Conservation (phyloP, 2,888 invertebrate genomes). For the Neocrepidodera transversa region DNA sequence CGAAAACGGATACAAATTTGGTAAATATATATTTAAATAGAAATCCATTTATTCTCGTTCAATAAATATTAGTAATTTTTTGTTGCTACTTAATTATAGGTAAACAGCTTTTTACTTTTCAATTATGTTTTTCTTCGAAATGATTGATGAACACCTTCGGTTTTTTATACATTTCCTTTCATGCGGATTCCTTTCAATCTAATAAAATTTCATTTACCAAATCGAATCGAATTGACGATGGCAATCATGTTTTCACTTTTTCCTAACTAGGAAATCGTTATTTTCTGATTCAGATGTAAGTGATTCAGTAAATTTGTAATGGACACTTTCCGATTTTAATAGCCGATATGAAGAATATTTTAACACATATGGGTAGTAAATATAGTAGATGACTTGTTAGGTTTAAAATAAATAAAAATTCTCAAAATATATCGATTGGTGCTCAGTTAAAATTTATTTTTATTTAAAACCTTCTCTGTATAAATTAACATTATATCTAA, state of each 20-base stretch:
- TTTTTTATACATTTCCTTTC: slow-evolving; percentile 25
- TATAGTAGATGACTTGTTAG: too few relatives aligned
- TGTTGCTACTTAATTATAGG: slow-evolving; percentile 10
- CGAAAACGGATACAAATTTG: not conserved
- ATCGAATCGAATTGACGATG: slow-evolving; percentile 8
- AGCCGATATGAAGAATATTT: not conserved
- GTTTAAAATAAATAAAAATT: too few relatives aligned
- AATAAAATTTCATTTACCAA: slow-evolving; percentile 18
- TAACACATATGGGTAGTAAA: not conserved
- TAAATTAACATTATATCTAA: too few relatives aligned
- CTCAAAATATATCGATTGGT: too few relatives aligned
- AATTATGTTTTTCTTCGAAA: slow-evolving; percentile 21
- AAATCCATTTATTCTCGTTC: slow-evolving; percentile 5
- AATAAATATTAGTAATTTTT: slow-evolving; percentile 8
- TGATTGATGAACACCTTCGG: slow-evolving; percentile 19
- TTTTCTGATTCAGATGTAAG: not conserved
- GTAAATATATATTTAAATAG: slow-evolving; percentile 10
- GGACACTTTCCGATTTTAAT: not conserved
- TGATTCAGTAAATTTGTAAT: not conserved
- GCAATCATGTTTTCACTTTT: slow-evolving; percentile 9
- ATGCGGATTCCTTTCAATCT: slow-evolving; percentile 7
- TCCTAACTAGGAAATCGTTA: slow-evolving; percentile 5
- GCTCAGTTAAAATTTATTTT: too few relatives aligned
- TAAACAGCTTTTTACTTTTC: slow-evolving; percentile 21
- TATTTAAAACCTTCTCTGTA: too few relatives aligned